Evolutionary conservation across 2,113 vertebrate species (phyloP).

Genomic region (Pelodiscus sinensis): DNA sequence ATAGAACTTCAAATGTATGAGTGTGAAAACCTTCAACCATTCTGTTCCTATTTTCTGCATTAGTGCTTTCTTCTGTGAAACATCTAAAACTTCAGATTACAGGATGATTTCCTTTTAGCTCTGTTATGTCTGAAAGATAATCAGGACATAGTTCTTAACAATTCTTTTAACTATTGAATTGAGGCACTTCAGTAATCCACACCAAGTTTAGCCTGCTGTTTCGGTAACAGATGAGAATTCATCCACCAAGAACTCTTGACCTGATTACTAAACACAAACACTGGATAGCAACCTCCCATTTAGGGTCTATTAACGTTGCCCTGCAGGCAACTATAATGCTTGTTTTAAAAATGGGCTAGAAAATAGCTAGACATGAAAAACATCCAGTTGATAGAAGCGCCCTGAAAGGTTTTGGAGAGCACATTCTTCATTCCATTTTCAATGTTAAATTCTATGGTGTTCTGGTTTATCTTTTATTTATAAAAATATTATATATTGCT

Average conservation of each 20-base stretch:
- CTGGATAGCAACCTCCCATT: not conserved
- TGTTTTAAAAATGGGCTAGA: not conserved
- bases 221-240: not conserved
- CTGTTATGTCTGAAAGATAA: not conserved
- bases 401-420: not conserved
- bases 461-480: not conserved
- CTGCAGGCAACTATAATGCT: not conserved
- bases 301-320: not conserved
- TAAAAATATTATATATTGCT: not conserved
- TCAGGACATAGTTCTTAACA: not conserved
- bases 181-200: not conserved
- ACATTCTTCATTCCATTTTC: not conserved
- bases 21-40: not conserved
- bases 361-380: not conserved
- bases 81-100: not conserved
- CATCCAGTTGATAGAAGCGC: not conserved
- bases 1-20: not conserved
- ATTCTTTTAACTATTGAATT: not conserved
- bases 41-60: not conserved
- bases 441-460: not conserved
- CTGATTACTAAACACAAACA: not conserved
- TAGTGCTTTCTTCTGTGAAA: not conserved
- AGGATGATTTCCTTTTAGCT: not conserved
- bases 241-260: not conserved
- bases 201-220: not conserved